phyloP scores from a whole-genome alignment of 2,797 vertebrate species.

The Mormyrus proboscirostris region DNA sequence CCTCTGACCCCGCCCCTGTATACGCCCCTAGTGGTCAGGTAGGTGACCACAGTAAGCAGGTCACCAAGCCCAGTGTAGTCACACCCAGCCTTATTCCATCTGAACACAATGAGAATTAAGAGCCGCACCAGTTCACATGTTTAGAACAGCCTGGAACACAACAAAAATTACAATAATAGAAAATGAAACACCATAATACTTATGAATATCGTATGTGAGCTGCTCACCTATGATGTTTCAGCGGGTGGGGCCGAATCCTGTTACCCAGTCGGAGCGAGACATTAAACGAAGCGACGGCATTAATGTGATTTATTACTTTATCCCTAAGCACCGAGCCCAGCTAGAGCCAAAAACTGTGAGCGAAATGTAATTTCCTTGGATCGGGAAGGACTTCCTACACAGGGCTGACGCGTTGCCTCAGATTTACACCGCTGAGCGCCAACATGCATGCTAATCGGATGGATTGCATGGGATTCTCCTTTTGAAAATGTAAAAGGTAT shows the following conservation, averaged over 20 bases:
- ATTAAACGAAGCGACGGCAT: constrained; percentile 24
- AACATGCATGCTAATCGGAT: neutral
- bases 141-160: neutral
- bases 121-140: neutral
- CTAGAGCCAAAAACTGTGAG: constrained; percentile 38
- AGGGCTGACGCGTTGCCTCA: constrained; percentile 26
- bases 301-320: constrained; percentile 38
- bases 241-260: neutral
- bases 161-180: neutral
- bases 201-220: neutral
- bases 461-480: neutral
- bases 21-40: neutral
- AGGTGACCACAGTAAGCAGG: neutral
- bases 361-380: constrained; percentile 42
- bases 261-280: neutral
- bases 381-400: constrained; percentile 28
- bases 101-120: neutral
- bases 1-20: neutral
- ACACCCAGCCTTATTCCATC: neutral
- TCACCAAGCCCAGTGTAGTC: neutral
- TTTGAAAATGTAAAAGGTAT: neutral
- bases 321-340: constrained; percentile 31
- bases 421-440: constrained; percentile 24
- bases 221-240: neutral
- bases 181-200: neutral